Evolutionary conservation across 2,113 vertebrate species (phyloP).

Genomic region (Misgurnus mizolepis): DNA sequence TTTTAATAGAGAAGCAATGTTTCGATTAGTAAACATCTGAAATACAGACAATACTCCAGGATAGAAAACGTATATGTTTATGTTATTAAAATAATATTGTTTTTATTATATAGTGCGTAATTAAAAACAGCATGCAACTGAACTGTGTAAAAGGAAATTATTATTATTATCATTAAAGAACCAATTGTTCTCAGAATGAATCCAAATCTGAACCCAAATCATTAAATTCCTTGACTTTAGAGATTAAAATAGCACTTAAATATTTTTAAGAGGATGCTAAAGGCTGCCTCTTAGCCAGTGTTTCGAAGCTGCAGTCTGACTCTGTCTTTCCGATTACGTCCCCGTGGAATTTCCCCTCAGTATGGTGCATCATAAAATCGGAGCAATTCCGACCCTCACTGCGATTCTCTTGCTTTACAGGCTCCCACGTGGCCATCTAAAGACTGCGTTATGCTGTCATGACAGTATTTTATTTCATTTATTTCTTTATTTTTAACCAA

Average conservation of each 20-base stretch:
- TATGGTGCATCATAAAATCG: background rate
- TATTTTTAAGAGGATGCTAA: background rate
- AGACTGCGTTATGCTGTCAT: constrained; percentile 34
- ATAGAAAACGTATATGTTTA: too few relatives aligned
- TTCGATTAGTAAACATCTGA: too few relatives aligned
- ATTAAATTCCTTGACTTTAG: too few relatives aligned
- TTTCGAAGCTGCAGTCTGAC: background rate
- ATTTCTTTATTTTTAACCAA: background rate
- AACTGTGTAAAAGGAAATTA: too few relatives aligned
- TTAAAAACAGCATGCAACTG: too few relatives aligned
- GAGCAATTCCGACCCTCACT: background rate
- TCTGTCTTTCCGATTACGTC: background rate
- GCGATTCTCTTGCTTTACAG: background rate
- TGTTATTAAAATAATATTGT: too few relatives aligned
- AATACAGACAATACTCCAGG: too few relatives aligned
- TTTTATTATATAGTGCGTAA: too few relatives aligned
- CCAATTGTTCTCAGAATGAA: too few relatives aligned
- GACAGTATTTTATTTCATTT: constrained; percentile 16
- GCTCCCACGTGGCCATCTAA: constrained; percentile 21
- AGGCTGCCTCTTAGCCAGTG: background rate
- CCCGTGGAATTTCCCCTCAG: background rate
- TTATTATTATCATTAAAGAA: too few relatives aligned
- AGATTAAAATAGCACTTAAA: background rate
- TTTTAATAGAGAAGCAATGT: too few relatives aligned
- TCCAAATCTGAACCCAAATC: too few relatives aligned